Percentiles rank a stretch among this genome's conserved stretches.
Evolutionary conservation across 92 coral and sea anemone species (phyloP).

Genomic region (Epizoanthus scotinus): DNA sequence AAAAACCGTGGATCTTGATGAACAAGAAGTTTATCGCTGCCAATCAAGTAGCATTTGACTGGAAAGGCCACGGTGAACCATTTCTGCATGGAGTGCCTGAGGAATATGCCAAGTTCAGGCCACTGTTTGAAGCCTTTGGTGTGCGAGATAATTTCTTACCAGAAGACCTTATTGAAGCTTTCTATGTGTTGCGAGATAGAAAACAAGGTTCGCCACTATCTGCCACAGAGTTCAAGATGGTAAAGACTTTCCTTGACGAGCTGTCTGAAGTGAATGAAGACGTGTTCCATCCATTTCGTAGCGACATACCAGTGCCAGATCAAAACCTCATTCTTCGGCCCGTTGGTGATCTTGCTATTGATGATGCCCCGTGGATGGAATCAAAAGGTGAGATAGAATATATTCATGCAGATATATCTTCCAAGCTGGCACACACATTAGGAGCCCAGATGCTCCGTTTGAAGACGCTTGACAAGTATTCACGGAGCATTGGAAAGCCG

Average conservation of each 20-base stretch:
- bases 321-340: slow-evolving; percentile 61
- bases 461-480: slow-evolving; percentile 71
- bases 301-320: slow-evolving; percentile 87
- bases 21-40: slow-evolving; percentile 73
- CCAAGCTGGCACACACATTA: slow-evolving; percentile 74
- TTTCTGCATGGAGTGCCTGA: slow-evolving; percentile 84
- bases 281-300: slow-evolving; percentile 54
- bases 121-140: slow-evolving; percentile 75
- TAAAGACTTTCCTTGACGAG: slow-evolving; percentile 76
- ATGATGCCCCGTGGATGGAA: slow-evolving; percentile 88
- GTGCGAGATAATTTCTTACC: slow-evolving; percentile 72
- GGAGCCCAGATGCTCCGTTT: slow-evolving; percentile 84
- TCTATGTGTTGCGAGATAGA: slow-evolving; percentile 72
- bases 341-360: slow-evolving; percentile 81
- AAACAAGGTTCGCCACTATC: slow-evolving; percentile 72
- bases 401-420: slow-evolving; percentile 81
- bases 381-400: slow-evolving; percentile 54
- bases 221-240: slow-evolving; percentile 73
- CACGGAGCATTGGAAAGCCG: slow-evolving; percentile 74
- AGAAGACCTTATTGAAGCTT: slow-evolving; percentile 76
- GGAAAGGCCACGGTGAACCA: slow-evolving; percentile 88
- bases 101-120: slow-evolving; percentile 72
- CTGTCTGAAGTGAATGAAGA: slow-evolving; percentile 60
- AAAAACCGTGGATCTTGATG: slow-evolving; percentile 87
- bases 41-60: slow-evolving; percentile 79